phyloP scores from a whole-genome alignment of 2,888 invertebrate species.

The Ophioninae sp. region DNA sequence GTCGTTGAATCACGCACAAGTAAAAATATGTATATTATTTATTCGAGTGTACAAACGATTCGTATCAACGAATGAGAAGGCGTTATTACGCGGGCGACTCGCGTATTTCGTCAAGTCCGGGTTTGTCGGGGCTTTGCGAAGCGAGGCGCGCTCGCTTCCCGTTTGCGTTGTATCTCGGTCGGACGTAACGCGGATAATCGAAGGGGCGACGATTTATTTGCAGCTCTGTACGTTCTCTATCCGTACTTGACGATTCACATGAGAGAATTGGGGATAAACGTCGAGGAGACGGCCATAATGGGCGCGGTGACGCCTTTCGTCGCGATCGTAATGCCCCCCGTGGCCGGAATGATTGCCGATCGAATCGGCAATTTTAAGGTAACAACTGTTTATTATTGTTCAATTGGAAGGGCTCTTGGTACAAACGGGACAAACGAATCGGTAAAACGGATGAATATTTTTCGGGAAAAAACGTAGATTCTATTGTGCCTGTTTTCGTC shows the following conservation, averaged over 20 bases:
- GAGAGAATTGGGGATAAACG: conserved; percentile 89
- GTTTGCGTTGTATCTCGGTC: neutral
- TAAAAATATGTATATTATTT: too few species aligned
- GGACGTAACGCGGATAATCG: neutral
- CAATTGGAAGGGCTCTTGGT: neutral
- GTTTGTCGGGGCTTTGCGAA: too few species aligned
- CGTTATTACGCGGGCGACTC: too few species aligned
- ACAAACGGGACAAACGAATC: neutral
- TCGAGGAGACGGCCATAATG: conserved; percentile 91
- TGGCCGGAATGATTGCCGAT: conserved; percentile 89
- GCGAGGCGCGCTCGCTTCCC: too few species aligned
- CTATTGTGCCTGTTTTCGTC: conserved; percentile 86
- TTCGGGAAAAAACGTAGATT: conserved; percentile 81
- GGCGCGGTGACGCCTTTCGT: conserved; percentile 89
- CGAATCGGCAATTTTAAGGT: conserved; percentile 92
- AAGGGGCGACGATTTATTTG: conserved; percentile 18
- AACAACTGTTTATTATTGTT: conserved; percentile 33
- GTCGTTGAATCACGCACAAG: too few species aligned
- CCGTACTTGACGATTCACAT: conserved; percentile 91
- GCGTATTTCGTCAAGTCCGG: too few species aligned
- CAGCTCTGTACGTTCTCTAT: conserved; percentile 89
- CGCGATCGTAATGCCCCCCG: conserved; percentile 89
- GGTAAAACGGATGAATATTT: neutral
- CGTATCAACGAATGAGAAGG: too few species aligned
- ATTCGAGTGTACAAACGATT: too few species aligned